Evolutionary conservation across 2,888 invertebrate species (phyloP).

Genomic region (Acleris holmiana): DNA sequence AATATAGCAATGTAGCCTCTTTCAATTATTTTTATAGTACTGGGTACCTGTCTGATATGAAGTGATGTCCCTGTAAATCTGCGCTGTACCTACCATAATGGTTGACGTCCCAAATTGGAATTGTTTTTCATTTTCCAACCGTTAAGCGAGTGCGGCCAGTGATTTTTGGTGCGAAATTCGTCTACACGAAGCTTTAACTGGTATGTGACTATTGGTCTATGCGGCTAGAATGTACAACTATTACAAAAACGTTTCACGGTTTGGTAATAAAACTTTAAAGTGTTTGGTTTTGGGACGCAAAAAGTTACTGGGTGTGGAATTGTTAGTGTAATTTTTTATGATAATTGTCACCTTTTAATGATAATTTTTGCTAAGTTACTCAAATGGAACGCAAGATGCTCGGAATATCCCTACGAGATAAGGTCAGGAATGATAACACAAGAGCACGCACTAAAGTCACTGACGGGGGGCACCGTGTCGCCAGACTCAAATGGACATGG

Average conservation of each 20-base stretch:
- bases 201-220: slow-evolving; percentile 24
- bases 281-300: too few relatives aligned
- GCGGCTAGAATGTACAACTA: slow-evolving; percentile 5
- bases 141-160: slow-evolving; percentile 67
- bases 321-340: too few relatives aligned
- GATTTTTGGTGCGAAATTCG: slow-evolving; percentile 50
- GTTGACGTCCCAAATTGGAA: slow-evolving; percentile 77
- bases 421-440: too few relatives aligned
- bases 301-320: too few relatives aligned
- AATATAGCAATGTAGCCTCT: not conserved
- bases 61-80: not conserved
- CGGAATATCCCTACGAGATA: too few relatives aligned
- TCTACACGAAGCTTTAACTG: slow-evolving; percentile 27
- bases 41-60: not conserved
- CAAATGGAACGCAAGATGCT: too few relatives aligned
- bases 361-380: too few relatives aligned
- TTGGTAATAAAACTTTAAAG: not conserved
- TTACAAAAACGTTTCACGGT: slow-evolving; percentile 5
- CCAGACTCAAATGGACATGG: too few relatives aligned
- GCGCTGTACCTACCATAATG: slow-evolving; percentile 6
- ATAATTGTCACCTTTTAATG: too few relatives aligned
- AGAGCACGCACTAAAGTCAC: too few relatives aligned
- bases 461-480: too few relatives aligned
- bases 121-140: slow-evolving; percentile 78
- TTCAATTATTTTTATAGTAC: too few relatives aligned